Conservation (phyloP, 2,113 vertebrate species). For the Pogonocichla stellata region DNA sequence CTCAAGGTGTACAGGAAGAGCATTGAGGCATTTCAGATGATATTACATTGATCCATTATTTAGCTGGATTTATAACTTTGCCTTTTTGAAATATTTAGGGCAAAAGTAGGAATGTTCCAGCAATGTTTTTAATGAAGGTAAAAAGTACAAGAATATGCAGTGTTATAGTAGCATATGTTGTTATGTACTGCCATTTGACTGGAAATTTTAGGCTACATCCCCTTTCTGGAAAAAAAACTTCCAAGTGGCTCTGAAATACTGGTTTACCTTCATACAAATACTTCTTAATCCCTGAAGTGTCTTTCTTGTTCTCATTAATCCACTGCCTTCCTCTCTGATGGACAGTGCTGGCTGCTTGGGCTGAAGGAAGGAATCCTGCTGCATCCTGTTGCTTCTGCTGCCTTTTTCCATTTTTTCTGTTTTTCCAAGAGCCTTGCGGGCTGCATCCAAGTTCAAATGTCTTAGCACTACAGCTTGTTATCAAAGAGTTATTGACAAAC, state of each 20-base stretch:
- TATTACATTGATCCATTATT: not conserved
- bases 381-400: not conserved
- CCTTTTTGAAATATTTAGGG: not conserved
- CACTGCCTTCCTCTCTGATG: not conserved
- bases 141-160: not conserved
- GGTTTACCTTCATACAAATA: not conserved
- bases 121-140: not conserved
- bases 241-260: not conserved
- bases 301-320: not conserved
- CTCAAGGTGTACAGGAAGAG: not conserved
- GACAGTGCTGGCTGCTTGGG: not conserved
- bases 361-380: not conserved
- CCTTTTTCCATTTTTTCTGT: not conserved
- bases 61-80: not conserved
- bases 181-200: not conserved
- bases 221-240: not conserved
- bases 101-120: not conserved
- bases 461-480: not conserved
- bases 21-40: not conserved
- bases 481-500: constrained; percentile 34
- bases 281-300: not conserved
- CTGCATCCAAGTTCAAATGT: not conserved
- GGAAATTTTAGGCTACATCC: not conserved
- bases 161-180: not conserved
- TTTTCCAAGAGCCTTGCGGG: not conserved